A percentile compares a stretch with the other conserved stretches of the same genome.
Evolutionary conservation across 1,140 invertebrate genomes (phyloP).

Genomic region (Drosophila ogumai): DNA sequence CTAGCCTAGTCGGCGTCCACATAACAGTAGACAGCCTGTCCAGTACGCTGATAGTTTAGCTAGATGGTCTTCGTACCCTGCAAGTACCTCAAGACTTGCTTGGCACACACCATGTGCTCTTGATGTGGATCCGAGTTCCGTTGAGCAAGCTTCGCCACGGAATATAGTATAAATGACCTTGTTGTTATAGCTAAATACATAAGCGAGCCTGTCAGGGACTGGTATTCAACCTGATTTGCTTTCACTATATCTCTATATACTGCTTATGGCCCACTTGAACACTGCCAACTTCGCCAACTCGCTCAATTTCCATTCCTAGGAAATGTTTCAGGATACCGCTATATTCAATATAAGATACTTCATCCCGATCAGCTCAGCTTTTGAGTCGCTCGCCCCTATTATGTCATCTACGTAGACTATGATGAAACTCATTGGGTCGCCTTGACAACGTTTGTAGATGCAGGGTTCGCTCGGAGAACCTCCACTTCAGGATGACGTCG

Average conservation of each 20-base stretch:
- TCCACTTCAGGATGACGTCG: too few relatives aligned
- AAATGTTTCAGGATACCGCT: not conserved
- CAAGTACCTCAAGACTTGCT: not conserved
- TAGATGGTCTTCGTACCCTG: not conserved
- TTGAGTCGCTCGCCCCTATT: too few relatives aligned
- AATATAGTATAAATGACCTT: not conserved
- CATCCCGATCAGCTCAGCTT: too few relatives aligned
- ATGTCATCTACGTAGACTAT: too few relatives aligned
- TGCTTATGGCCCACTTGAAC: not conserved
- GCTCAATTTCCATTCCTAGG: not conserved
- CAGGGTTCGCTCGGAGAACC: too few relatives aligned
- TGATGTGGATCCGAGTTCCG: too few relatives aligned
- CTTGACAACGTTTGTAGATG: too few relatives aligned
- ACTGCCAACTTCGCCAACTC: not conserved
- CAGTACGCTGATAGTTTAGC: not conserved
- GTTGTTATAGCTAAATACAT: constrained; percentile 3
- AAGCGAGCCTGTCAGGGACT: not conserved
- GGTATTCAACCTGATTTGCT: not conserved
- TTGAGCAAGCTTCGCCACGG: not conserved
- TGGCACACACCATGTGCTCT: too few relatives aligned
- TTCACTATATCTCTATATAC: too few relatives aligned
- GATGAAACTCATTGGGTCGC: too few relatives aligned
- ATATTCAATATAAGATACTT: not conserved
- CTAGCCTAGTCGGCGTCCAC: constrained; percentile 4
- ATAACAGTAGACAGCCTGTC: not conserved